Evolutionary conservation across 1,140 invertebrate genomes (phyloP).

Genomic region (Aphelenchoides avenae): DNA sequence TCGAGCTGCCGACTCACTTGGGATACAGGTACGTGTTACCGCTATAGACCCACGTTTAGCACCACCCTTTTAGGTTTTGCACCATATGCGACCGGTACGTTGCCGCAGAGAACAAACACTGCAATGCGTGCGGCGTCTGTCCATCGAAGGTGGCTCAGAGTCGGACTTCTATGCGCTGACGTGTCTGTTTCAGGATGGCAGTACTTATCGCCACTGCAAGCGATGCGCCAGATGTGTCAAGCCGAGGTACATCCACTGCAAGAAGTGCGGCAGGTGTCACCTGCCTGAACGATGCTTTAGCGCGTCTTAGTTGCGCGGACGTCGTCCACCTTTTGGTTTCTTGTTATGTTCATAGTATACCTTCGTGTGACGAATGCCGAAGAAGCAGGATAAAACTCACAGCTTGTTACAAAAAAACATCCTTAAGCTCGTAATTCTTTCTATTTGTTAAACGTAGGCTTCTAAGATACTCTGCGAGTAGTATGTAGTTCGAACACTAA

Average conservation of each 20-base stretch:
- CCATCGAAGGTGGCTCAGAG: constrained; percentile 21
- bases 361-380: not conserved
- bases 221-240: constrained; percentile 13
- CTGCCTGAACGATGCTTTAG: constrained; percentile 17
- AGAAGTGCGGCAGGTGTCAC: constrained; percentile 11
- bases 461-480: too few relatives aligned
- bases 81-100: constrained; percentile 19
- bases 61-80: too few relatives aligned
- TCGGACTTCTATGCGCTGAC: not conserved
- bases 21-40: too few relatives aligned
- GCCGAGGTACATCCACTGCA: constrained; percentile 11
- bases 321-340: not conserved
- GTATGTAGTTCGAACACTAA: too few relatives aligned
- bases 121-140: constrained; percentile 21
- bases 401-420: constrained; percentile 4
- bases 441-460: not conserved
- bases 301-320: not conserved
- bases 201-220: constrained; percentile 9
- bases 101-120: constrained; percentile 19
- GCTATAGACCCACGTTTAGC: too few relatives aligned
- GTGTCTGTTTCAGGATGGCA: constrained; percentile 18
- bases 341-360: not conserved
- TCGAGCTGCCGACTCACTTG: constrained; percentile 9
- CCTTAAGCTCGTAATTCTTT: not conserved
- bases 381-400: not conserved